Conservation (phyloP, 2,113 vertebrate species). For the Pogona vitticeps region DNA sequence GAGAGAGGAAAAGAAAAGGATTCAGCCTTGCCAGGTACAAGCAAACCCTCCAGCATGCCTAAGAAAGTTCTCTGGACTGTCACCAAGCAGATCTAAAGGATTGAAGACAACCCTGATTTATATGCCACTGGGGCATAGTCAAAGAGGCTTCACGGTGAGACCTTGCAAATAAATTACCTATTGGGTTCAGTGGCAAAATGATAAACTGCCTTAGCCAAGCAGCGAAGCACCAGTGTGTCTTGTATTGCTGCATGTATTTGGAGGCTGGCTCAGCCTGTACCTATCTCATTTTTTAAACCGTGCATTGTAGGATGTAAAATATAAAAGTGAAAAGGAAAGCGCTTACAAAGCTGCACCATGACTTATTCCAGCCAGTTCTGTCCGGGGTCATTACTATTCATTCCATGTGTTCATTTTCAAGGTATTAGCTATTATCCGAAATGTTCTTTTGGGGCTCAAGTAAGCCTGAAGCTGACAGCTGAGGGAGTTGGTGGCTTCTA, state of each 20-base stretch:
- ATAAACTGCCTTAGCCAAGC: background rate
- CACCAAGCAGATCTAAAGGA: background rate
- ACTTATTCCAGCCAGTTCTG: background rate
- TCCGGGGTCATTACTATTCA: background rate
- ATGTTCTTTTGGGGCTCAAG: background rate
- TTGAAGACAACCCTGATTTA: background rate
- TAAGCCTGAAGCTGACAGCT: background rate
- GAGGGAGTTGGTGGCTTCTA: background rate
- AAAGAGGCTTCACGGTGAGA: constrained; percentile 2
- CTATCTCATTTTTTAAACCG: background rate
- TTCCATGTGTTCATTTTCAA: background rate
- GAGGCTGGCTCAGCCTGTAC: background rate
- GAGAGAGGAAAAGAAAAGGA: background rate
- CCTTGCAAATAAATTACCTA: constrained; percentile 32
- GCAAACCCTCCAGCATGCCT: background rate
- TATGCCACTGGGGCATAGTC: background rate
- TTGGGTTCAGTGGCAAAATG: background rate
- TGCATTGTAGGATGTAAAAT: background rate
- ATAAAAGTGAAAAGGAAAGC: background rate
- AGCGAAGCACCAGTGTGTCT: background rate
- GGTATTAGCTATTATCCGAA: background rate
- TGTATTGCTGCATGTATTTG: background rate
- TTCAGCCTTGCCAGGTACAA: background rate
- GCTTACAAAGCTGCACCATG: constrained; percentile 2
- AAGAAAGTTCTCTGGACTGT: background rate